These are phyloP conservation scores for Gambelia wislizenii DNA, from an alignment of 2,797 vertebrate genomes.

Conservation along the genomic window DNA sequence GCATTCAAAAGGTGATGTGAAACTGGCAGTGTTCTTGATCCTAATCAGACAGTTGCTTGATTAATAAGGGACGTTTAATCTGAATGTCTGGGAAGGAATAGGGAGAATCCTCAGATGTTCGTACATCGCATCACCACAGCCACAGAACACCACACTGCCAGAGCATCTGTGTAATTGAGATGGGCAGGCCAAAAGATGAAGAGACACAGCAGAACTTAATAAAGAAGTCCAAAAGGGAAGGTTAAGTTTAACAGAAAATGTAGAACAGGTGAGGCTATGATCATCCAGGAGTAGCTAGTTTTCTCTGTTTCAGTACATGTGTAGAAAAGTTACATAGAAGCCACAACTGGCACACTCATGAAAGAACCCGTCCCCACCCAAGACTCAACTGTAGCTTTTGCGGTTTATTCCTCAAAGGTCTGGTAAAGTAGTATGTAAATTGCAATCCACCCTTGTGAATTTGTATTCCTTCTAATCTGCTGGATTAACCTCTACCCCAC, in stretches of 20 bases:
- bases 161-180: background rate
- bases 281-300: background rate
- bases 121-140: no score
- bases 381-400: background rate
- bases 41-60: constrained; percentile 16
- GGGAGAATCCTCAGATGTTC: background rate
- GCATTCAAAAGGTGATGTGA: constrained; percentile 45
- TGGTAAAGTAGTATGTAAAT: background rate
- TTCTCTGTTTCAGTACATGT: background rate
- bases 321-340: background rate
- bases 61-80: constrained; percentile 24
- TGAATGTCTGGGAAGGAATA: constrained; percentile 34
- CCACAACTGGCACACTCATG: background rate
- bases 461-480: background rate
- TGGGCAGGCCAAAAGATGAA: background rate
- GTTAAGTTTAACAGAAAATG: background rate
- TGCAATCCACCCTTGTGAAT: background rate
- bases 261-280: background rate
- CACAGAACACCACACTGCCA: background rate
- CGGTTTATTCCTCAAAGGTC: constrained; percentile 9
- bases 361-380: background rate
- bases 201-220: background rate
- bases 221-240: background rate
- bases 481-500: background rate
- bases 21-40: constrained; percentile 42